Evolutionary conservation across 2,113 vertebrate genomes (phyloP).

Genomic region (Grallaria varia): DNA sequence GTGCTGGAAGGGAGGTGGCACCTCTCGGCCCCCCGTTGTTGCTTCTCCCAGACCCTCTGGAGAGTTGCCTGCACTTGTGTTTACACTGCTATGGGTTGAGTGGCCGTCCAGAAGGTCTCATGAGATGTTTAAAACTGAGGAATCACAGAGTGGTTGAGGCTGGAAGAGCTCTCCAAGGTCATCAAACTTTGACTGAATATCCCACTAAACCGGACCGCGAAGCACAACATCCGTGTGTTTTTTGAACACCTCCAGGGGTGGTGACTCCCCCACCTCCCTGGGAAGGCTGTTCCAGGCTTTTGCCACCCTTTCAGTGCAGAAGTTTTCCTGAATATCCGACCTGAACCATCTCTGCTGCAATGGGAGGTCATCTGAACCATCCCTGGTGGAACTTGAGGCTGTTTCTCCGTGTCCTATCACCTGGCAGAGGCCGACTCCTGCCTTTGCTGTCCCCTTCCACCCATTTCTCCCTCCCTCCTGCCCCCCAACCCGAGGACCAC

Average conservation of each 20-base stretch:
- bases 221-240: neutral
- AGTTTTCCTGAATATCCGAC: neutral
- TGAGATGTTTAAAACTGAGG: neutral
- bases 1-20: neutral
- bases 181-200: neutral
- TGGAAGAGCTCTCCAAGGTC: neutral
- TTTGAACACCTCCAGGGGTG: neutral
- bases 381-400: no score
- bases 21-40: no score
- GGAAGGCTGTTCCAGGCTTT: neutral
- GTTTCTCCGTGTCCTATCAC: neutral
- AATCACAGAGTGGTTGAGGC: neutral
- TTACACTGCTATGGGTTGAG: accelerated
- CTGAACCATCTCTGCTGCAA: neutral
- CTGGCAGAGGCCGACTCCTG: neutral
- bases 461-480: neutral
- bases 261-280: neutral
- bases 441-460: neutral
- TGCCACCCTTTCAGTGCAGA: neutral
- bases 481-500: neutral
- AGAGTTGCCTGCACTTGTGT: neutral
- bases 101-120: neutral
- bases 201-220: neutral
- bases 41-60: neutral
- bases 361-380: neutral